Evolutionary conservation across 2,797 vertebrate genomes (phyloP).

Genomic region (Sphenopsis melanotis): DNA sequence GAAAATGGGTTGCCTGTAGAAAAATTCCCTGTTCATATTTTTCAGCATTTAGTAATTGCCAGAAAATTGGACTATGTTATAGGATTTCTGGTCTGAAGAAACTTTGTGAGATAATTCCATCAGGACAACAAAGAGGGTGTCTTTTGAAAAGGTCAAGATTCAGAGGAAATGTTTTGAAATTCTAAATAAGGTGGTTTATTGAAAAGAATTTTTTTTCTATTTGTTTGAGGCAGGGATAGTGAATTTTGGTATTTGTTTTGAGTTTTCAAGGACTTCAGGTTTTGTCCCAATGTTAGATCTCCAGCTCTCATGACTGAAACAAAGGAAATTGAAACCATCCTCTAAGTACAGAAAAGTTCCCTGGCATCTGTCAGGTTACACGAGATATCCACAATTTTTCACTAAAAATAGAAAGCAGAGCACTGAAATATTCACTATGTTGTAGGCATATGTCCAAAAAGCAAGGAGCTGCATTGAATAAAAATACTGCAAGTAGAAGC

Average conservation of each 20-base stretch:
- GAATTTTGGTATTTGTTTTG: background rate
- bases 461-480: background rate
- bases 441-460: slow-evolving; percentile 9
- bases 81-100: background rate
- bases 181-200: background rate
- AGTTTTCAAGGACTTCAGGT: background rate
- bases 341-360: background rate
- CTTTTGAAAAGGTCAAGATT: background rate
- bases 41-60: background rate
- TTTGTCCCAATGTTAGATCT: background rate
- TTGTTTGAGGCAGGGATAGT: background rate
- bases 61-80: background rate
- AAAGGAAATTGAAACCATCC: background rate
- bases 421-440: background rate
- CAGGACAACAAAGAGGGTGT: background rate
- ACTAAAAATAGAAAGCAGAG: slow-evolving; percentile 28
- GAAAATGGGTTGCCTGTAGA: background rate
- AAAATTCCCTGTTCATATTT: background rate
- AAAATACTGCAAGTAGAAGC: background rate
- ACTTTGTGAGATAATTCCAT: background rate
- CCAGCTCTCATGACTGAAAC: background rate
- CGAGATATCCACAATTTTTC: background rate
- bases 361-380: background rate
- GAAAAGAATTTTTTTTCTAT: background rate
- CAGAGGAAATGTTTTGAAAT: background rate